Evolutionary conservation across 2,888 invertebrate genomes (phyloP).

Genomic region (Phlogophora meticulosa): DNA sequence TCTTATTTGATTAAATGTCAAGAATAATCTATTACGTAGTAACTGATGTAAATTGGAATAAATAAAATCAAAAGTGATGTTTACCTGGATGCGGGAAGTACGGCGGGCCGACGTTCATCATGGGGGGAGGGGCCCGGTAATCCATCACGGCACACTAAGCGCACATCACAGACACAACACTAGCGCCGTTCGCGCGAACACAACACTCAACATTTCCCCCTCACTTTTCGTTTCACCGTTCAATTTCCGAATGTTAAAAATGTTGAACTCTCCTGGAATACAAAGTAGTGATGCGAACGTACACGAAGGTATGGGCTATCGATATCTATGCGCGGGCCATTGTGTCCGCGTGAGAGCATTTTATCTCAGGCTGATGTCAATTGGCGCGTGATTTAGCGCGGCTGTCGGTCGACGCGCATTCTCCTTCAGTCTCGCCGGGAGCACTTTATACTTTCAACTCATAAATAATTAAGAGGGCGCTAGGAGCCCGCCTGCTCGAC

Average conservation of each 20-base stretch:
- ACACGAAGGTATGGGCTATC: conserved; percentile 51
- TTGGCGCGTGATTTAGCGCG: conserved; percentile 76
- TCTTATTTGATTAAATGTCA: not conserved
- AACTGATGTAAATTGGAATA: too few species aligned
- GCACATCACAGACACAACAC: conserved; percentile 75
- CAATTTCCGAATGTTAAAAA: conserved; percentile 65
- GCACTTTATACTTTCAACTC: conserved; percentile 68
- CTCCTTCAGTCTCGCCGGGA: conserved; percentile 73
- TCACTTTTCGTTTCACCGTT: conserved; percentile 61
- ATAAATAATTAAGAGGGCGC: conserved; percentile 74
- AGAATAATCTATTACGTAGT: not conserved
- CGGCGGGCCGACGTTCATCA: conserved; percentile 83
- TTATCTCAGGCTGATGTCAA: conserved; percentile 67
- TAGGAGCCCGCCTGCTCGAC: conserved; percentile 59
- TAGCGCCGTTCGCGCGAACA: conserved; percentile 51
- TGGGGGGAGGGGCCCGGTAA: conserved; percentile 86
- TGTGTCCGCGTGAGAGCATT: conserved; percentile 68
- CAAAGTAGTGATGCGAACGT: conserved; percentile 55
- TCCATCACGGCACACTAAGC: conserved; percentile 82
- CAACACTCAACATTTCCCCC: conserved; percentile 57
- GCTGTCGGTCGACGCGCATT: conserved; percentile 73
- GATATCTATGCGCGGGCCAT: conserved; percentile 64
- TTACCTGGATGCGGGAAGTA: conserved; percentile 88
- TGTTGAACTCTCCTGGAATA: conserved; percentile 55
- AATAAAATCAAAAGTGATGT: conserved; percentile 37